Evolutionary conservation across 2,113 vertebrate species (phyloP).

Genomic region (Marcusenius ussheri): DNA sequence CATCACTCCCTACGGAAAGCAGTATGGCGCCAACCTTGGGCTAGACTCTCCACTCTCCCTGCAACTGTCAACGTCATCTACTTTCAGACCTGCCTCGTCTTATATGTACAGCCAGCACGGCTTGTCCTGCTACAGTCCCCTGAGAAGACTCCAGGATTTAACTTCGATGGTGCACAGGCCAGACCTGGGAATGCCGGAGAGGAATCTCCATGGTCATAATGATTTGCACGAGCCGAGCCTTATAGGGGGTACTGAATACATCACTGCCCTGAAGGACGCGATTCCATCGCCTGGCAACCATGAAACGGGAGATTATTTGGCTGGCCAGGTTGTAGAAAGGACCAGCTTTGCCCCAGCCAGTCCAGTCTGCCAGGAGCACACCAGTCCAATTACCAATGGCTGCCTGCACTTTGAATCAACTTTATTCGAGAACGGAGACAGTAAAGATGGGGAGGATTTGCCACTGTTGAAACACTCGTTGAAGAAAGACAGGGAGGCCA

Average conservation of each 20-base stretch:
- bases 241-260: slow-evolving; percentile 38
- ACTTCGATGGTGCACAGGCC: slow-evolving; percentile 72
- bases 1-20: slow-evolving; percentile 65
- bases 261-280: slow-evolving; percentile 44
- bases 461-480: slow-evolving; percentile 34
- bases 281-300: slow-evolving; percentile 43
- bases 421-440: slow-evolving; percentile 58
- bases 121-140: slow-evolving; percentile 72
- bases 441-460: slow-evolving; percentile 44
- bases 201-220: slow-evolving; percentile 40
- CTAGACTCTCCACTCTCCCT: slow-evolving; percentile 57
- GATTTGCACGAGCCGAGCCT: slow-evolving; percentile 50
- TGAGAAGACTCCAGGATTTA: slow-evolving; percentile 75
- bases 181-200: slow-evolving; percentile 38
- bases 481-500: slow-evolving; percentile 35
- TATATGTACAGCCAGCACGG: slow-evolving; percentile 67
- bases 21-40: slow-evolving; percentile 62
- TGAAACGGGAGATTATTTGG: slow-evolving; percentile 37
- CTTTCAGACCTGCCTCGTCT: slow-evolving; percentile 55
- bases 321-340: slow-evolving; percentile 38
- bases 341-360: slow-evolving; percentile 56
- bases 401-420: slow-evolving; percentile 65
- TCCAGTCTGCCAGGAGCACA: slow-evolving; percentile 47
- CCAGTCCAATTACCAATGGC: slow-evolving; percentile 55
- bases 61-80: slow-evolving; percentile 58